Evolutionary conservation across 1,140 invertebrate species (phyloP).

Genomic region (Solen grandis): DNA sequence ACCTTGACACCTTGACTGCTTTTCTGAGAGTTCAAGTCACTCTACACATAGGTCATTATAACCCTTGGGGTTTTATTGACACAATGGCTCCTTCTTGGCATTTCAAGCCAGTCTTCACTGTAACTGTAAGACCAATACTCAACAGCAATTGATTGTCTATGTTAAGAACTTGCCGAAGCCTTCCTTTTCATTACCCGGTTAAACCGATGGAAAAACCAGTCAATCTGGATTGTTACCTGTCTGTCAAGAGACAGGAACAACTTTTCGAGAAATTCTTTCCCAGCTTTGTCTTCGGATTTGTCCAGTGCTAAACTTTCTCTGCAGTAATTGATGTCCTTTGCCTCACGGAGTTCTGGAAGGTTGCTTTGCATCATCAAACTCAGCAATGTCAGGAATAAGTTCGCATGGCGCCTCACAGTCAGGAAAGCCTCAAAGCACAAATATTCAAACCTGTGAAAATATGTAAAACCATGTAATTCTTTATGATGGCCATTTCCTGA

Average conservation of each 20-base stretch:
- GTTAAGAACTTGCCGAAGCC: too few species aligned
- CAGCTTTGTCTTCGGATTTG: conserved; percentile 40
- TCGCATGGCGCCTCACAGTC: conserved; percentile 30
- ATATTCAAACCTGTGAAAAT: conserved; percentile 41
- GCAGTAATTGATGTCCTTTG: conserved; percentile 39
- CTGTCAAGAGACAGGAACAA: conserved; percentile 17
- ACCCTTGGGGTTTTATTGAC: too few species aligned
- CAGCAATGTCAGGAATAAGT: conserved; percentile 34
- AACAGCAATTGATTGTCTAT: too few species aligned
- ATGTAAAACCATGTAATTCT: background rate
- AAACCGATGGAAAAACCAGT: conserved; percentile 44
- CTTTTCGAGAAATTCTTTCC: conserved; percentile 23
- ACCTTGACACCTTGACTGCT: too few species aligned
- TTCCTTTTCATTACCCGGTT: conserved; percentile 20
- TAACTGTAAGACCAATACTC: too few species aligned
- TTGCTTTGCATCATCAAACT: conserved; percentile 48
- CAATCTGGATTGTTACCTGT: conserved; percentile 33
- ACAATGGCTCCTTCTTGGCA: too few species aligned
- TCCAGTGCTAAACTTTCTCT: conserved; percentile 33
- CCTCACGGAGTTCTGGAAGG: conserved; percentile 28
- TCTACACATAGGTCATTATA: too few species aligned
- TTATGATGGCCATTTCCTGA: background rate
- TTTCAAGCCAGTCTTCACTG: too few species aligned
- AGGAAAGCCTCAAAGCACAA: conserved; percentile 37
- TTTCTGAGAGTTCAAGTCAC: too few species aligned